Conservation (phyloP, 2,113 vertebrate genomes). For the Pseudorectes ferrugineus region DNA sequence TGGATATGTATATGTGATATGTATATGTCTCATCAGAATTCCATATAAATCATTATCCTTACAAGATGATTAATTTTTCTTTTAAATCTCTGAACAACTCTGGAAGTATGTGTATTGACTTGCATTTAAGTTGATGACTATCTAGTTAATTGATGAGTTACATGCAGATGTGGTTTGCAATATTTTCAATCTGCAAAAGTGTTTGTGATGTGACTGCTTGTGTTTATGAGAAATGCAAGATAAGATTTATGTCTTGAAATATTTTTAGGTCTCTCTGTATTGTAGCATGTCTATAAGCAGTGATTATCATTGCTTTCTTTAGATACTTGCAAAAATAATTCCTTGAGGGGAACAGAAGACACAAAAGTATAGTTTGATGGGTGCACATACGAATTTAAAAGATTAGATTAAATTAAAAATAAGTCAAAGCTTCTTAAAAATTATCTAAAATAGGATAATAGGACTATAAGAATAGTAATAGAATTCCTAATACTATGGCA, state of each 20-base stretch:
- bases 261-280: neutral
- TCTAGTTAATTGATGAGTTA: neutral
- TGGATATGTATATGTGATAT: neutral
- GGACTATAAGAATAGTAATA: neutral
- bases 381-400: neutral
- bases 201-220: neutral
- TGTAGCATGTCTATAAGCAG: neutral
- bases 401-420: neutral
- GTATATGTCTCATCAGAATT: neutral
- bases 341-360: neutral
- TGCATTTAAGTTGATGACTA: neutral
- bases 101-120: neutral
- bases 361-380: neutral
- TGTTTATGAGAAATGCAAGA: neutral
- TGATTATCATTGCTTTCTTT: neutral
- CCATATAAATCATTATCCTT: neutral
- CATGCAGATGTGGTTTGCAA: neutral
- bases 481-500: neutral
- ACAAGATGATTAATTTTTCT: neutral
- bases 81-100: neutral
- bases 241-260: neutral
- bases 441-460: neutral
- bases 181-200: neutral
- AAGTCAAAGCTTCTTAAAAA: neutral
- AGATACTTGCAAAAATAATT: neutral